Percentiles rank a stretch among this genome's conserved stretches.
Evolutionary conservation across 2,113 vertebrate species (phyloP).

Genomic region (Colossoma macropomum): DNA sequence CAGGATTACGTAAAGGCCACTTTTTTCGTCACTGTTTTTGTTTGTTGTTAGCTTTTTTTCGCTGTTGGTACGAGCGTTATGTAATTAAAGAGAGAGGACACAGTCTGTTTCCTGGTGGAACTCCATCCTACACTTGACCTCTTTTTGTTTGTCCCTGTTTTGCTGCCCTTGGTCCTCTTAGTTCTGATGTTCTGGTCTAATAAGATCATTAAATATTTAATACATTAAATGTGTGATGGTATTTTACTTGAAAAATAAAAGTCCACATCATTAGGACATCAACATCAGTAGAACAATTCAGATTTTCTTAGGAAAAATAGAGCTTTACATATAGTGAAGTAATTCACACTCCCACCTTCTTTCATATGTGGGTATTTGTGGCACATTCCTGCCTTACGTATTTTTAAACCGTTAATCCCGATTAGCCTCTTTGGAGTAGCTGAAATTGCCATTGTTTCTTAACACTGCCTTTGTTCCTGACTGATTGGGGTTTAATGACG

Average conservation of each 20-base stretch:
- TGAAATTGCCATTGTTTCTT: conserved; percentile 35
- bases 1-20: conserved; percentile 62
- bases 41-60: conserved; percentile 52
- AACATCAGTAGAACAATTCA: neutral
- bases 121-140: conserved; percentile 46
- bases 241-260: too few relatives aligned
- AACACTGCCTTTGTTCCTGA: neutral
- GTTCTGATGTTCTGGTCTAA: neutral
- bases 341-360: conserved; percentile 28
- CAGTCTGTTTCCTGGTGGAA: conserved; percentile 50
- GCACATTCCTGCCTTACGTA: conserved; percentile 60
- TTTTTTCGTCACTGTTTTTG: conserved; percentile 45
- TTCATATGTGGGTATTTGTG: conserved; percentile 69
- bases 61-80: conserved; percentile 47
- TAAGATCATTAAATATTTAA: conserved; percentile 57
- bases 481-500: neutral
- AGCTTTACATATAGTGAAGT: too few relatives aligned
- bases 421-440: conserved; percentile 54
- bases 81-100: conserved; percentile 56
- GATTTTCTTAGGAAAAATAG: neutral
- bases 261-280: neutral
- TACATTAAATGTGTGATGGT: conserved; percentile 39
- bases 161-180: neutral
- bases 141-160: conserved; percentile 3
- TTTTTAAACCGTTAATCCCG: conserved; percentile 48